Conservation (phyloP, 2,113 vertebrate genomes). For the Oceanodroma tethys region DNA sequence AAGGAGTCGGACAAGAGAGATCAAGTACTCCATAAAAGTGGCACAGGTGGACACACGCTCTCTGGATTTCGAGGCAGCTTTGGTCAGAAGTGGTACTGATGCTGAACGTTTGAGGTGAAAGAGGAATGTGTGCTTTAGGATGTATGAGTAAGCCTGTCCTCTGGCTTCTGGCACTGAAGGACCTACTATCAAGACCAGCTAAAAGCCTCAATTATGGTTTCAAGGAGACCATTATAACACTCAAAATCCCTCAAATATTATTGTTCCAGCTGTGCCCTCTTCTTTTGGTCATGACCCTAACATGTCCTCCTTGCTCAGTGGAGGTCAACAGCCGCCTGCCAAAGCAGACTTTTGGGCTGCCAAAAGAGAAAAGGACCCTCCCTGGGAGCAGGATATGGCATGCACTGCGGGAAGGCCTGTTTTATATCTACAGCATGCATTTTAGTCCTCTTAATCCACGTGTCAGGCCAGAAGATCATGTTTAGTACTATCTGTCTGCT, state of each 20-base stretch:
- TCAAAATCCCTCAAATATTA: not conserved
- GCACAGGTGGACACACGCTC: rapidly evolving
- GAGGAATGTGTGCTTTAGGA: not conserved
- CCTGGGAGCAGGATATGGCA: not conserved
- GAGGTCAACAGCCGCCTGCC: not conserved
- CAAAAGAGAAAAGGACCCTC: not conserved
- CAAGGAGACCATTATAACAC: not conserved
- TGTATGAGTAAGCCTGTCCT: not conserved
- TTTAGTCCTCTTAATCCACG: not conserved
- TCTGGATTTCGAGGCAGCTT: not conserved
- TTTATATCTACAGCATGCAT: not conserved
- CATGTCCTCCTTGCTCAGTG: not conserved
- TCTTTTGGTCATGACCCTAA: not conserved
- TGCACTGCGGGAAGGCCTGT: not conserved
- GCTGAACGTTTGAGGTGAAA: not conserved
- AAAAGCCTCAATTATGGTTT: not conserved
- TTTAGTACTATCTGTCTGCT: not conserved
- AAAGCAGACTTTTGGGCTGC: not conserved
- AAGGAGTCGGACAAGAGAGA: not conserved
- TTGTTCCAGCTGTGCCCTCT: not conserved
- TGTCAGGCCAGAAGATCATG: not conserved
- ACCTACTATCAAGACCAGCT: not conserved
- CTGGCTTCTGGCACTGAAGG: not conserved
- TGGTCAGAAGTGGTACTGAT: not conserved
- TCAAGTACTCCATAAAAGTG: not conserved